A percentile compares a stretch with the other conserved stretches of the same genome.
These are phyloP conservation scores for Maccullochella peelii DNA, from an alignment of 2,113 vertebrate species.

Conservation along the genomic window DNA sequence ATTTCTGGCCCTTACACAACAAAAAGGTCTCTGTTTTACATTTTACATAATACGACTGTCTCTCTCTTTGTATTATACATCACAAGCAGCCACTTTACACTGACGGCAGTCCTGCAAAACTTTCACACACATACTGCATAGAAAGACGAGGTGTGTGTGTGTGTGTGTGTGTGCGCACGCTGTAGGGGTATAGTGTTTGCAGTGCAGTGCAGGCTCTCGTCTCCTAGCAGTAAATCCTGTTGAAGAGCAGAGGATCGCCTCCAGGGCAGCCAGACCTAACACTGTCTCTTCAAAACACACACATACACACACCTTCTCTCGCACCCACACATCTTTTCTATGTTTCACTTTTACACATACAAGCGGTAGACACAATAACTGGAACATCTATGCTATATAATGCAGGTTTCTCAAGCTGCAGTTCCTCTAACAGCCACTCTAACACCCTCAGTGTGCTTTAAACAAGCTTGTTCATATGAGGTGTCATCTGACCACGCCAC, in stretches of 20 bases:
- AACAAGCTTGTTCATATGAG: background rate
- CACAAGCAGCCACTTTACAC: no score
- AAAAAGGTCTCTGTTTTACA: constrained; percentile 6
- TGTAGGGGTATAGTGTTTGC: constrained; percentile 2
- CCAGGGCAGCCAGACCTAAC: constrained; percentile 7
- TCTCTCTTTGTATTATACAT: constrained; percentile 9
- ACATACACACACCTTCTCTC: background rate
- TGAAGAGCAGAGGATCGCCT: constrained; percentile 18
- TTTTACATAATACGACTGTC: constrained; percentile 18
- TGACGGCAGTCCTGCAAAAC: no score
- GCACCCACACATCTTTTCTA: background rate
- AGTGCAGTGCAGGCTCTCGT: constrained; percentile 10
- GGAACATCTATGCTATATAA: no score
- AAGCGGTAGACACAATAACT: no score
- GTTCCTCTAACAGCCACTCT: background rate
- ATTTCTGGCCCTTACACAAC: constrained; percentile 8
- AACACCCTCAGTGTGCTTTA: background rate
- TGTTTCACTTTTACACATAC: background rate
- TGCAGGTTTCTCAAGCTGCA: background rate
- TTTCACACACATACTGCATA: no score
- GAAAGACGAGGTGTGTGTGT: background rate
- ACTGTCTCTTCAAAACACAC: background rate
- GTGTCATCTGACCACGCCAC: background rate
- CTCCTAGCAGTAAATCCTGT: constrained; percentile 25
- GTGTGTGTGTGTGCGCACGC: background rate